Base-by-base conservation (phyloP, 2,888 invertebrate species). In the Pseudococcus longispinus region DNA sequence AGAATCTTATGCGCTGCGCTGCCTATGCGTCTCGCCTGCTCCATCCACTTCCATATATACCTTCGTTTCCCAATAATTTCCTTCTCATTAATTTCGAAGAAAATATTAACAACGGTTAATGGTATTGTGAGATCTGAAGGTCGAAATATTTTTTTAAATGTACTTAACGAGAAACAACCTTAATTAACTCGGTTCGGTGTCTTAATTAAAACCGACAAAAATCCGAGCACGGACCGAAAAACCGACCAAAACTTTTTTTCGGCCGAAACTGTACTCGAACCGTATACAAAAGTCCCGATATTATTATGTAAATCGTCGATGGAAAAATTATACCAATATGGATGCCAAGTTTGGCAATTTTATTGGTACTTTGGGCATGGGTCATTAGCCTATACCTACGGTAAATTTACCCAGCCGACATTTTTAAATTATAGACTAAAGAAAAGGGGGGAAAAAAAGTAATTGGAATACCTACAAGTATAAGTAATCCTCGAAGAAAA, bases 1-100 rank as follows among this genome's bases (percentile, higher is more conserved):
- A 80, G 32, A 80, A 29, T 42, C 80, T 9, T 80, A 80, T 37
- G n/a, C 26, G 8, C 55, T 60, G 4, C 8, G 37, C 60, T 23
- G 77, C 23, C 18, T 77, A 13, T 15, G 13, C 46, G 46, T 51
- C 51, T 51, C 51, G 51, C 51, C n/a, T 74, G n/a, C 74, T 18
- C 15, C 23, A 70, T 80, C 77, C 77, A 60, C 60, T 84, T 84
- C 60, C 60, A 84, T 29, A 60, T 83, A 23, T 84, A 60, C 55
- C 32, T 84, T 84, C 60, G 60, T 84, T 80, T 80, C 77, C 77
- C 77, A 80, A 80, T 80, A 80, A 80, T 80, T 80, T 80, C 77
- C 77, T 80, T 32, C 77, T 80, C 77, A 80, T 80, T 80, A 80
- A 80, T 80, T 80, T 80, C 77, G 77, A 80, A 80, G 77, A 80